Evolutionary conservation across 2,888 invertebrate genomes (phyloP), one percentile per base, ranked within the genome.

Genomic region (Coenonympha glycerion): DNA sequence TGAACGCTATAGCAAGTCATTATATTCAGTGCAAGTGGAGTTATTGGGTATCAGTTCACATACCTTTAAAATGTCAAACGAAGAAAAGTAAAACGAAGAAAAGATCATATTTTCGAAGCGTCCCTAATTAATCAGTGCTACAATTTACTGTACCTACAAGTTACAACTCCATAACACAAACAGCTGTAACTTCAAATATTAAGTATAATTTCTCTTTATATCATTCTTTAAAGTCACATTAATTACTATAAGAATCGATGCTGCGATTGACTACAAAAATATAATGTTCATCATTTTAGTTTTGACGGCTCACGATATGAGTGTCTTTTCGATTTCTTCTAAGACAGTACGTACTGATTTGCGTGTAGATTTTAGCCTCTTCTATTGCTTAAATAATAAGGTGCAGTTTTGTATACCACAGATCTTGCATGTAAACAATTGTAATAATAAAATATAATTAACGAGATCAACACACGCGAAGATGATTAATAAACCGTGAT

Each of bases 251-350:
- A 31, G 22, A 47, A 8, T 6, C 22, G 45, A 33, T 39, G 8
- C 15, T 41, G 28, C 22, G 13, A 42, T 37, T 37, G 28, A 47
- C 42, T 28, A 21, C 22, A 41, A 11, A 15, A 31, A 33, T 41
- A 48, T 31, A 22, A 18, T 33, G 18, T 44, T 15, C 21, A 48
- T 42, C 28, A 45, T 49, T 40, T 45, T 9, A 31, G 31, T 56
- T 55, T 53, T 56, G 53, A 53, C 55, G 30, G 45, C 41, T 47
- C 13, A 54, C 47, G 46, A 37, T n/a, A n/a, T 33, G 21, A 49
- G n/a, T 48, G 42, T 54, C 51, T 56, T 56, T 49, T 54, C 56
- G 46, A 51, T 56, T 56, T 56, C 53, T 48, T 53, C 33, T 49
- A 13, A 11, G 16, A 39, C 24, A 1, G 8, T 2, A 6, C 9